A percentile compares a stretch with the other conserved stretches of the same genome.
Conservation (phyloP, 1,140 invertebrate species). For the Stegodyphus mimosarum region DNA sequence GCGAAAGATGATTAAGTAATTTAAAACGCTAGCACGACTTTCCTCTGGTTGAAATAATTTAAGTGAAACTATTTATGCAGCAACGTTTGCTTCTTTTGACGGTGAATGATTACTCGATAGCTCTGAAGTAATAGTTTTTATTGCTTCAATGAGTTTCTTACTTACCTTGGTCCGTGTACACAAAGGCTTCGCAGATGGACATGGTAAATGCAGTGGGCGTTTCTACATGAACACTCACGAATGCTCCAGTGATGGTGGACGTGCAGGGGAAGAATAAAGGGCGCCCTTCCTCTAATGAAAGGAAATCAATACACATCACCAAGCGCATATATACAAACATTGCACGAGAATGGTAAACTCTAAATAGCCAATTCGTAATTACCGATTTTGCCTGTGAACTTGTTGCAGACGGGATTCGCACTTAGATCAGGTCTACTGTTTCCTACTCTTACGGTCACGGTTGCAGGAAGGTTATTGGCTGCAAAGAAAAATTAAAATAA, state of each 20-base stretch:
- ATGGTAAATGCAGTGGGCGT: constrained; percentile 77
- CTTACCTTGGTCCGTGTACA: constrained; percentile 88
- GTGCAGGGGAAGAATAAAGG: constrained; percentile 93
- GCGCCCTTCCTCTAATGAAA: constrained; percentile 80
- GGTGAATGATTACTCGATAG: no score
- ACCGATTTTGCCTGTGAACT: constrained; percentile 72
- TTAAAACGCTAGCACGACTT: no score
- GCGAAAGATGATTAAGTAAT: no score
- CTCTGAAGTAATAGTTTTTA: no score
- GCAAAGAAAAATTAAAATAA: not conserved
- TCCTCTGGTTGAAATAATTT: not conserved
- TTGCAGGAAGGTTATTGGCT: constrained; percentile 75
- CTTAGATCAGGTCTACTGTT: constrained; percentile 92
- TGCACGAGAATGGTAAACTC: not conserved
- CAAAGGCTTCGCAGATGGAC: constrained; percentile 93
- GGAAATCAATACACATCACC: not conserved
- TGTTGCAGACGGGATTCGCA: constrained; percentile 92
- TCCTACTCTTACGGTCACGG: constrained; percentile 88
- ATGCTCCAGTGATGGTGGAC: constrained; percentile 93
- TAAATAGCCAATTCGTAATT: not conserved
- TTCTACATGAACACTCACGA: constrained; percentile 91
- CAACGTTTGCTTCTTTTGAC: no score
- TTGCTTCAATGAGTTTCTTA: not conserved
- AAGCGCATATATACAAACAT: not conserved
- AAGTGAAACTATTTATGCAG: no score